These are phyloP conservation scores for Eupithecia abbreviata DNA, from an alignment of 2,888 invertebrate genomes.

Conservation along the genomic window DNA sequence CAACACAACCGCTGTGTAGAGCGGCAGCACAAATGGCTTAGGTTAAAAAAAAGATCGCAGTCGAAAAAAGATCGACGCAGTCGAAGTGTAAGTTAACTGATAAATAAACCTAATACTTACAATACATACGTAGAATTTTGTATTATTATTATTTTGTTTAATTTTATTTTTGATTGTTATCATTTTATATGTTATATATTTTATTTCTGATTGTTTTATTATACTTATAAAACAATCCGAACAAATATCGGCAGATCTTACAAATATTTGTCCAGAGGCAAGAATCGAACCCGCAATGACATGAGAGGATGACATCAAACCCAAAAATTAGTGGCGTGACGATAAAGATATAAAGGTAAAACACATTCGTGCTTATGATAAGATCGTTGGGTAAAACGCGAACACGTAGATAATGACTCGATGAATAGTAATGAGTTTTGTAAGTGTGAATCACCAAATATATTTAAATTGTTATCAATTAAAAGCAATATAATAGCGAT, in stretches of 20 bases:
- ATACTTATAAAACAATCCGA: background rate
- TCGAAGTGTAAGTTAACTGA: no score
- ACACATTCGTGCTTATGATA: conserved; percentile 79
- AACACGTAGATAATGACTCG: conserved; percentile 81
- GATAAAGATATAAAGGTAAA: conserved; percentile 76
- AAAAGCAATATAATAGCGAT: conserved; percentile 84
- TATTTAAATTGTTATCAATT: conserved; percentile 85
- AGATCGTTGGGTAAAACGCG: conserved; percentile 74
- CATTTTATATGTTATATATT: no score
- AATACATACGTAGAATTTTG: no score
- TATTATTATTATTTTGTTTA: no score
- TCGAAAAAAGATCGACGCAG: no score
- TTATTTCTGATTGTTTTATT: no score
- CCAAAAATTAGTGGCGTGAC: conserved; percentile 69
- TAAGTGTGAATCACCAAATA: conserved; percentile 85
- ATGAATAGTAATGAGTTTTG: conserved; percentile 82
- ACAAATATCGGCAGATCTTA: background rate
- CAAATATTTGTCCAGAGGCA: background rate
- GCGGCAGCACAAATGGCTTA: no score
- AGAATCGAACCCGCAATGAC: no score
- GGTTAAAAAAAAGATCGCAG: no score
- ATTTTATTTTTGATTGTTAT: no score
- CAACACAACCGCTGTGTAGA: no score
- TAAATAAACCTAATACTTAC: no score
- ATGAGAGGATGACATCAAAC: conserved; percentile 51